Percentiles rank a stretch among this genome's conserved stretches.
These are phyloP conservation scores for Drosophila mayri DNA, from an alignment of 1,140 invertebrate genomes.

Conservation along the genomic window DNA sequence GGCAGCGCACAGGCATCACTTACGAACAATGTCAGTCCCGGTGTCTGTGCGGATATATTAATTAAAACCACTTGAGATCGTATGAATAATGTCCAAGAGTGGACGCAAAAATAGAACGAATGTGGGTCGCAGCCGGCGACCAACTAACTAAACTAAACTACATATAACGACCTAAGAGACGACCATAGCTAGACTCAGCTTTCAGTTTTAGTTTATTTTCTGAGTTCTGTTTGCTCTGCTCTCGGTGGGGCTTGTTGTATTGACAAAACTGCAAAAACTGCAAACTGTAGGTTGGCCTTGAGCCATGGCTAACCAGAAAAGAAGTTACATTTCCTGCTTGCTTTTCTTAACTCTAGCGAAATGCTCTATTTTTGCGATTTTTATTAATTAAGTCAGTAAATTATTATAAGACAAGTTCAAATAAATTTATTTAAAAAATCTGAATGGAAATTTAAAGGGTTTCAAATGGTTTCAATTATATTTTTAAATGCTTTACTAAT, in stretches of 20 bases:
- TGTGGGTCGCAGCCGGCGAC: conserved; percentile 63
- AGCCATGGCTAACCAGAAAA: conserved; percentile 54
- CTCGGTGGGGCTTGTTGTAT: conserved; percentile 59
- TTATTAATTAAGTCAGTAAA: not conserved
- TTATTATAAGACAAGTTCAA: not conserved
- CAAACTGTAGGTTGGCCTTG: conserved; percentile 61
- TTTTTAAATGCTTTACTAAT: not conserved
- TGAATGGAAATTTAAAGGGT: not conserved
- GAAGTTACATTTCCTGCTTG: conserved; percentile 32
- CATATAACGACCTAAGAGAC: conserved; percentile 23
- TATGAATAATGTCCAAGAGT: conserved; percentile 35
- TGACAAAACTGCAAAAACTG: conserved; percentile 72
- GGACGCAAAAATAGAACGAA: conserved; percentile 60
- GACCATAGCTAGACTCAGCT: conserved; percentile 1
- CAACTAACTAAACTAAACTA: conserved; percentile 63
- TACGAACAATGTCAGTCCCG: conserved; percentile 28
- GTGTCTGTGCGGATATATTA: conserved; percentile 67
- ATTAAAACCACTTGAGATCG: conserved; percentile 66
- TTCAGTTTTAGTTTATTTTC: conserved; percentile 33
- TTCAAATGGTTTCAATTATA: not conserved
- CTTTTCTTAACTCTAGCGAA: not conserved
- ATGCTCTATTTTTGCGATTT: not conserved
- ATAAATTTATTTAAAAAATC: too few species aligned
- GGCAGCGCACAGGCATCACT: conserved; percentile 12
- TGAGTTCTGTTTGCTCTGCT: conserved; percentile 42